Conservation (phyloP, 2,797 vertebrate genomes). For the Epinephelus malabaricus region DNA sequence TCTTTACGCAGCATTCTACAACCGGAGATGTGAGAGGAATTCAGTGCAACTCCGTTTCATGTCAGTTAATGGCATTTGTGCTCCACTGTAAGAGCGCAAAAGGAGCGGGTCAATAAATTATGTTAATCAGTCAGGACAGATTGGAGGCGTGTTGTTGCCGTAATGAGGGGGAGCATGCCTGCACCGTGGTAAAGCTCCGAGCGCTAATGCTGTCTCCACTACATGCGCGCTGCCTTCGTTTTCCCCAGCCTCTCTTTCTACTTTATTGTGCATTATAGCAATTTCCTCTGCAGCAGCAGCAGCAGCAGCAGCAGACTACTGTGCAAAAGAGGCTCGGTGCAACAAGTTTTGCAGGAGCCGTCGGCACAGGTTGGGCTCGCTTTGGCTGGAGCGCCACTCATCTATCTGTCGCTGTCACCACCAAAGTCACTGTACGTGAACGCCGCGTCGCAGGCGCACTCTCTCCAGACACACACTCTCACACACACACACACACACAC, state of each 20-base stretch:
- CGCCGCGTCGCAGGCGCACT: constrained; percentile 50
- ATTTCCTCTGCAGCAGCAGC: constrained; percentile 39
- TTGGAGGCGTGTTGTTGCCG: constrained; percentile 81
- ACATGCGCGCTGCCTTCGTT: constrained; percentile 43
- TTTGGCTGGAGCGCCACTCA: constrained; percentile 51
- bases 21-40: not conserved
- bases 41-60: not conserved
- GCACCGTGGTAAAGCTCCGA: constrained; percentile 55
- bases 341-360: constrained; percentile 76
- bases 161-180: constrained; percentile 65
- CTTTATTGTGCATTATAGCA: constrained; percentile 51
- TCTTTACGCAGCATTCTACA: constrained; percentile 36
- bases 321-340: constrained; percentile 50
- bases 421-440: constrained; percentile 52
- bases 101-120: constrained; percentile 71
- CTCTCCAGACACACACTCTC: not conserved
- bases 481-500: not conserved
- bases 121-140: constrained; percentile 72
- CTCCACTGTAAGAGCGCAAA: constrained; percentile 6
- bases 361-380: constrained; percentile 43
- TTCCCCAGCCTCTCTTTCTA: constrained; percentile 40
- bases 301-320: constrained; percentile 30
- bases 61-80: not conserved
- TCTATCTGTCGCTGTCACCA: constrained; percentile 62
- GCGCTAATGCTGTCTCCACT: constrained; percentile 57